Evolutionary conservation across 2,888 invertebrate genomes (phyloP).

Genomic region (Pseudococcus longispinus): DNA sequence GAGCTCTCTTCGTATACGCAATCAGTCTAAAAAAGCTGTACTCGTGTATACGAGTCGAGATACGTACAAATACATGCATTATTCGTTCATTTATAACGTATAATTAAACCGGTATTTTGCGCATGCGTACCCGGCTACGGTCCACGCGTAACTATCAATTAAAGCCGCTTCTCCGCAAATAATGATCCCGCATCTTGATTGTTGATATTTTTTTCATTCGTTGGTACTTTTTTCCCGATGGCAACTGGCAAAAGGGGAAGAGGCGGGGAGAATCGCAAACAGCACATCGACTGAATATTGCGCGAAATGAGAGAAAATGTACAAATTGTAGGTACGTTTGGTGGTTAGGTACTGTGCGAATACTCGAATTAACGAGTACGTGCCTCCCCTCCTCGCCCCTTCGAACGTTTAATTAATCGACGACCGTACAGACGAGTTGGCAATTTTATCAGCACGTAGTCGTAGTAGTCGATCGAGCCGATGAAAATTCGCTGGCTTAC

Average conservation of each 20-base stretch:
- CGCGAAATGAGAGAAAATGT: not conserved
- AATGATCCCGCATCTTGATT: not conserved
- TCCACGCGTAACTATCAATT: not conserved
- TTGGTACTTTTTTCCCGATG: not conserved
- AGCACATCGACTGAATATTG: not conserved
- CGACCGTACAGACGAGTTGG: not conserved
- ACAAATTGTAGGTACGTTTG: not conserved
- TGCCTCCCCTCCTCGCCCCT: not conserved
- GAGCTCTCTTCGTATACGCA: not conserved
- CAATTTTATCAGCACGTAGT: not conserved
- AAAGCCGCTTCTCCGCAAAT: not conserved
- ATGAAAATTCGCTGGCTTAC: not conserved
- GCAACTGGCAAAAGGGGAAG: no score
- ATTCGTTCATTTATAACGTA: slow-evolving; percentile 18
- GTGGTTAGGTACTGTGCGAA: not conserved
- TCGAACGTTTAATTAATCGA: not conserved
- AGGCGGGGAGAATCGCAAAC: not conserved
- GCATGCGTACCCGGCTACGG: not conserved
- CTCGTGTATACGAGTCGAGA: no score
- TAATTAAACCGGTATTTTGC: slow-evolving; percentile 26
- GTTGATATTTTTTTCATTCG: not conserved
- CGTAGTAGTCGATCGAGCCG: not conserved
- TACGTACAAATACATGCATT: not conserved
- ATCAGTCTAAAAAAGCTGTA: not conserved
- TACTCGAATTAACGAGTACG: not conserved